Evolutionary conservation across 2,113 vertebrate species (phyloP), one percentile per base, ranked within the genome.

Genomic region (Diglossa brunneiventris): DNA sequence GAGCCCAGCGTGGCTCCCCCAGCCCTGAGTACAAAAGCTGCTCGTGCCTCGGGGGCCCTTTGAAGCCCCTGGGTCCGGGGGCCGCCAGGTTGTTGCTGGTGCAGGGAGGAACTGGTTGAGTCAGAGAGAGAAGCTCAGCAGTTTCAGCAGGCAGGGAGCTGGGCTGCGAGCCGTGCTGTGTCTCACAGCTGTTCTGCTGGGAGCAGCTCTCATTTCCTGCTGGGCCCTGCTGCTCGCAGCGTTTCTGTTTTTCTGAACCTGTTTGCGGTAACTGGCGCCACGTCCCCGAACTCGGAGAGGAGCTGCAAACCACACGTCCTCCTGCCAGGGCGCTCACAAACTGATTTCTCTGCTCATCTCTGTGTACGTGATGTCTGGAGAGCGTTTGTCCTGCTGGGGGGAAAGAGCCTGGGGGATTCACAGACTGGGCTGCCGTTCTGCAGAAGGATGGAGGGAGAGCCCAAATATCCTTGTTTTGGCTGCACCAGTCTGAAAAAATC

Each of bases 181-280:
- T 41, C 13, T 66, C 75, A 27, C 92, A 95, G 94, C 95, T 94
- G 89, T 26, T 83, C 69, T 90, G 78, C 6, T 35, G 68, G 44
- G 30, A 86, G 31, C 68, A 4, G 52, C 26, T 96, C 87, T 95
- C 90, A 33, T 93, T 96, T 97, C 96, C 96, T 97, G 93, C 19
- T 7, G 56, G 80, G 15, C 69, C 83, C 91, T 74, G 91, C 31
- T 33, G 74, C 77, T 66, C 6, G 4, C 75, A 10, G 18, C 11
- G 16, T 13, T 62, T 37, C 59, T 74, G 82, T 11, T 93, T 81
- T 28, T 46, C 41, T 63, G 56, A 62, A 56, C 19, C 73, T 67
- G 53, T 8, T 92, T 96, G 95, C 1, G 76, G 94, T 89, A 68
- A 27, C 58, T 86, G 47, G 4, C 68, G 72, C 13, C 95, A 37